Evolutionary conservation across 2,797 vertebrate species (phyloP), one percentile per base, ranked within the genome.

Genomic region (Xenentodon cancila): DNA sequence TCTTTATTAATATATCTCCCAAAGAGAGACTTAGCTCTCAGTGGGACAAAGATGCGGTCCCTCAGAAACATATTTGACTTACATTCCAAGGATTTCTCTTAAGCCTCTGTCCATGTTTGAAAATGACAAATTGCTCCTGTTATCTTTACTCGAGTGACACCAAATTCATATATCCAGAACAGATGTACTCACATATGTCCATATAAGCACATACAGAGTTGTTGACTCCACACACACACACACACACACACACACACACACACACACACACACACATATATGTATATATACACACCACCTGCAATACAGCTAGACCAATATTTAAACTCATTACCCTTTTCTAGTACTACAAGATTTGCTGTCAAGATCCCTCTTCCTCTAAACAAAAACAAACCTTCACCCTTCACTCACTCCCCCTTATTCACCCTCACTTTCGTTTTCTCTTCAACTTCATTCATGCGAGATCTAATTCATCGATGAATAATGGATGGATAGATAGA

Each of bases 381-480:
- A 30, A 57, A 74, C 46, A 59, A 48, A 9, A 44, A 62, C 59
- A 0, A 59, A 72, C 40, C 53, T 71, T 50, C 6, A 43, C 60
- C 48, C 44, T 52, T 49, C 51, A 45, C 18, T 16, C 37, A 27
- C 59, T 16, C 50, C 21, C 19, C 22, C 27, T 59, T 40, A 40
- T 40, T 40, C 37, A 40, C 51, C 66, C 42, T 59, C 57, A 53
- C 58, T 54, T 55, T 66, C 64, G 62, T 68, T 19, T 53, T 55
- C 68, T 58, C 70, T 60, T 74, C 59, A 59, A 61, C 78, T 85
- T 84, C 77, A 88, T 87, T 88, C 89, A 88, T 77, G 77, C 89
- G 37, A 85, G 81, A 90, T 92, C 83, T 92, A 93, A 93, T 92
- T 93, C 90, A 75, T 68, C 62, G 32, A 93, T 94, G 89, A 94